Evolutionary conservation across 1,140 invertebrate species (phyloP), one percentile per base, ranked within the genome.

Genomic region (Ectropis grisescens): DNA sequence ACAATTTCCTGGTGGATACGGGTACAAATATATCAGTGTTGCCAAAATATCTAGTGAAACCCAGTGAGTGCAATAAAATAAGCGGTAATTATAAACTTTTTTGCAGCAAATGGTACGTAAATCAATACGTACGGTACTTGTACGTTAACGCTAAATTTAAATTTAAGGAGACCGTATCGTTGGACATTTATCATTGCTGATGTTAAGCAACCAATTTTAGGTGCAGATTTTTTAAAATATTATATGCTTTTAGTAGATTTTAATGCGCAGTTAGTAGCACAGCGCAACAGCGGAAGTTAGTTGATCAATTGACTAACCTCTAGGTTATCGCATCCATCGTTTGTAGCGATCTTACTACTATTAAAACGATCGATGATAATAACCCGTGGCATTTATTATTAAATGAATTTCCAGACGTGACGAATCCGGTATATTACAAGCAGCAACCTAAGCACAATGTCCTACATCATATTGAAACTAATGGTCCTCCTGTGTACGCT

Each of bases 141-240:
- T 13, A 59, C 50, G 2, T 19, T 76, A 1, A 28, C 38, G 9
- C 33, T 79, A 0, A 46, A 76, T 32, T 29, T 81, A 1, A 61
- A 59, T 3, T 33, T 58, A 22, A 42, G 50, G 5, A 50, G 74
- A 19, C 42, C 45, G 6, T 52, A 41, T 29, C 46, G 40, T 13
- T 52, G 53, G 48, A 52, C 35, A 4, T 82, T 82, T 29, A 48
- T 72, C 7, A 37, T 82, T 1, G 71, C 71, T 1, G 59, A 67
- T 15, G 61, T 75, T 0, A 27, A 8, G n/a, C n/a, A n/a, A n/a
- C n/a, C n/a, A n/a, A n/a, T n/a, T n/a, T n/a, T n/a, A n/a, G n/a
- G n/a, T n/a, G 35, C 29, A 16, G 41, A 37, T 33, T 43, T 43
- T 29, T 29, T 43, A 27, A 10, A 1, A 1, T 8, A 37, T 23